Conservation (phyloP, 2,888 invertebrate species). For the Lottia scabra region DNA sequence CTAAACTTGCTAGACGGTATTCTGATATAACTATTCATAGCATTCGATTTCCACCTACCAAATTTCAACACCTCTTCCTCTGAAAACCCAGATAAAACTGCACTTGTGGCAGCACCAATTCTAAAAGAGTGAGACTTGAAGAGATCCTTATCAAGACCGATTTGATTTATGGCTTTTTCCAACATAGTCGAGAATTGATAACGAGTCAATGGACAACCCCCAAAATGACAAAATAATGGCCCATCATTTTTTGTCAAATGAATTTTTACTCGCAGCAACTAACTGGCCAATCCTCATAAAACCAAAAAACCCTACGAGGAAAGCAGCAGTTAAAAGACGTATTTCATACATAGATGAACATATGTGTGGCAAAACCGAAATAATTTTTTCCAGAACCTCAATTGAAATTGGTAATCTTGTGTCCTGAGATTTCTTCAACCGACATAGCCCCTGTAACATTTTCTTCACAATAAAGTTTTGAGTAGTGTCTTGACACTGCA, state of each 20-base stretch:
- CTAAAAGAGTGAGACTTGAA: conserved; percentile 21
- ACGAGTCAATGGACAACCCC: conserved; percentile 19
- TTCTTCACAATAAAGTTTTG: too few relatives aligned
- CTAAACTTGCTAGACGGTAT: background rate
- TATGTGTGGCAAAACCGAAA: too few relatives aligned
- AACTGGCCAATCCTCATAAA: too few relatives aligned
- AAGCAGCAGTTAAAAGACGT: too few relatives aligned
- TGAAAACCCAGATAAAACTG: conserved; percentile 11
- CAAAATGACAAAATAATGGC: conserved; percentile 21
- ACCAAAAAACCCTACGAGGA: too few relatives aligned
- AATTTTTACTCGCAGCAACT: too few relatives aligned
- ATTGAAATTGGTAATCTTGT: too few relatives aligned
- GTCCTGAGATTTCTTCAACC: too few relatives aligned
- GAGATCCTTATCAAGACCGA: background rate
- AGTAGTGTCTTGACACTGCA: too few relatives aligned
- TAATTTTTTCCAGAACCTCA: too few relatives aligned
- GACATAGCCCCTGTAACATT: too few relatives aligned
- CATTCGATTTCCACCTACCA: conserved; percentile 24
- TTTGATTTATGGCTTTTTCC: background rate
- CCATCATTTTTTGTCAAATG: background rate
- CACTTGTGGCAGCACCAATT: conserved; percentile 2
- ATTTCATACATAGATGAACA: too few relatives aligned
- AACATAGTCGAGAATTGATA: conserved; percentile 26
- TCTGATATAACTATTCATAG: conserved; percentile 16
- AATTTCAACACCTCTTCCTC: conserved; percentile 12